A percentile compares a stretch with the other conserved stretches of the same genome.
phyloP scores from a whole-genome alignment of 2,113 vertebrate genomes.

The Ammodytes dubius region DNA sequence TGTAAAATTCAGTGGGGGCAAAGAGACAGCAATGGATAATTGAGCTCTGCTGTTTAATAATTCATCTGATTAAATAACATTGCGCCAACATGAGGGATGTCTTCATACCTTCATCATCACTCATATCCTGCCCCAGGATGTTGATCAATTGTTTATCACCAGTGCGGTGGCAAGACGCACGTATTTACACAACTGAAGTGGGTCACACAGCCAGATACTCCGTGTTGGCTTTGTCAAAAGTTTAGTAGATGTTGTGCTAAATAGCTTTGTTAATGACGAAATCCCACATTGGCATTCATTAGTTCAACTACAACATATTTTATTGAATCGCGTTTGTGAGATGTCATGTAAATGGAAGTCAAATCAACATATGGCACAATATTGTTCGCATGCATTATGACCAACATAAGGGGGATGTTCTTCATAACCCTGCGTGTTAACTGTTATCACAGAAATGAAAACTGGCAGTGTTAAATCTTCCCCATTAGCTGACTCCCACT shows the following conservation, averaged over 20 bases:
- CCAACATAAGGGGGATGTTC: no score
- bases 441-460: not conserved
- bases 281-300: not conserved
- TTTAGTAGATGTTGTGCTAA: slow-evolving; percentile 15
- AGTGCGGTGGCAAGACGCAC: slow-evolving; percentile 13
- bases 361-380: not conserved
- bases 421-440: not conserved
- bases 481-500: not conserved
- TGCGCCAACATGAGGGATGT: slow-evolving; percentile 36
- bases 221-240: slow-evolving; percentile 9
- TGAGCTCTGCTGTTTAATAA: slow-evolving; percentile 34
- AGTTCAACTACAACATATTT: not conserved
- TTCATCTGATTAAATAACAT: slow-evolving; percentile 52
- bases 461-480: not conserved
- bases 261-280: not conserved
- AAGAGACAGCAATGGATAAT: not conserved
- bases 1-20: not conserved
- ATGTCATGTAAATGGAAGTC: not conserved
- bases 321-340: not conserved
- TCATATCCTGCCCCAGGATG: slow-evolving; percentile 33
- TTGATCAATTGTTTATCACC: slow-evolving; percentile 68
- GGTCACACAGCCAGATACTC: slow-evolving; percentile 44
- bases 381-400: not conserved
- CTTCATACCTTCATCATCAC: slow-evolving; percentile 33
- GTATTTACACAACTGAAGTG: slow-evolving; percentile 52